Base-by-base conservation (phyloP, 2,888 invertebrate species). In the Cataglyphis altisquamis region DNA sequence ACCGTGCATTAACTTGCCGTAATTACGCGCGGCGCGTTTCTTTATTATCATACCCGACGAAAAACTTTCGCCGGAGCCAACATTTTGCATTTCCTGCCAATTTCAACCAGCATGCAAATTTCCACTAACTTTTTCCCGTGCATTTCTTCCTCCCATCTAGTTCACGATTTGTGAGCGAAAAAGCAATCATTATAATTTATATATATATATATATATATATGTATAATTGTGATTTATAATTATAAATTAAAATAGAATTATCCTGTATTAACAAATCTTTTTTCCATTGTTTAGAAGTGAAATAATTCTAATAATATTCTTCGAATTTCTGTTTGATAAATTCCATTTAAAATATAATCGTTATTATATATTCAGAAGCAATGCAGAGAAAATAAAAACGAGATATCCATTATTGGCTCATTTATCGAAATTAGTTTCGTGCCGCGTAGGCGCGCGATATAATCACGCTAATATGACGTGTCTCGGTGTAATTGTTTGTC, bases 61-160 rank as follows among this genome's bases (percentile, higher is more conserved):
- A 67, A 77, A 78, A 87, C 88, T 88, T 88, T 88, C 88, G 83
- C 88, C 75, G 75, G 15, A 21, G 39, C 12, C n/a, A 63, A 39
- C 68, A 68, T 64, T 83, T 74, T 55, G n/a, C 21, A 70, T 55
- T 82, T 80, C 82, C 77, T 62, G 57, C 60, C 68, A 60, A 45
- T 78, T 78, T 78, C 45, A 45, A 25, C 29, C 32, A n/a, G 48
- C n/a, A 36, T 2, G 15, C 55, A 39, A 39, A 29, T 25, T 12
- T 55, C 45, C 45, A 25, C 52, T 39, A 21, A 68, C 78, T 70
- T 70, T 70, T 70, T 68, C 78, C 36, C 70, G 29, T 8, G 78
- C 45, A 45, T 29, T 29, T 39, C 15, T 21, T n/a, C 18, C 8
- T 36, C 52, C n/a, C 12, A 39, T 75, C 48, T 25, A 29, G 39